phyloP scores from a whole-genome alignment of 2,113 vertebrate genomes.

The Danionella cerebrum region DNA sequence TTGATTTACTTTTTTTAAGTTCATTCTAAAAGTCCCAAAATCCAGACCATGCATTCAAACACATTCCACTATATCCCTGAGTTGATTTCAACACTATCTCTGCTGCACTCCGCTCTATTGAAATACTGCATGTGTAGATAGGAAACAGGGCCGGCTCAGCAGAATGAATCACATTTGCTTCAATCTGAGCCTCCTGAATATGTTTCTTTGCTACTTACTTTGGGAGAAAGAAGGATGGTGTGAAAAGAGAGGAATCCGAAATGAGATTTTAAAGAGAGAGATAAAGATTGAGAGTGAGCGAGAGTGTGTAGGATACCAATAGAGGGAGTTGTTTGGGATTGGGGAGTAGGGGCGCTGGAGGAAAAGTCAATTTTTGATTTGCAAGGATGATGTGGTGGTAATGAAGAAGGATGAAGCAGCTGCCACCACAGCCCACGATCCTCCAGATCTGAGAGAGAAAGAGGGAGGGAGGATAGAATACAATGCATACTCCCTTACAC shows the following conservation, averaged over 20 bases:
- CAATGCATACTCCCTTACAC: constrained; percentile 16
- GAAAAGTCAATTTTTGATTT: constrained; percentile 36
- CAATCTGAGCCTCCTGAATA: constrained; percentile 17
- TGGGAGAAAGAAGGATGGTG: constrained; percentile 21
- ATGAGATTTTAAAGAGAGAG: neutral
- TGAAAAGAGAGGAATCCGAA: constrained; percentile 32
- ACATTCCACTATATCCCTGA: constrained; percentile 16
- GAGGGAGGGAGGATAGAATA: too few species aligned
- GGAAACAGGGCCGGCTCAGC: neutral
- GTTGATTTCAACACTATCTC: constrained; percentile 5
- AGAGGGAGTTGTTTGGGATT: neutral
- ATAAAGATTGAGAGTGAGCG: neutral
- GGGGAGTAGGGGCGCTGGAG: neutral
- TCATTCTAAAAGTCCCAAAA: neutral
- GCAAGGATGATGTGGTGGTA: constrained; percentile 35
- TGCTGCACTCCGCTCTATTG: neutral
- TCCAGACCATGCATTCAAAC: neutral
- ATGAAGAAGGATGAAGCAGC: constrained; percentile 42
- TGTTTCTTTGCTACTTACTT: constrained; percentile 22
- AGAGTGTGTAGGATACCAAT: neutral
- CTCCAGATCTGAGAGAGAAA: constrained; percentile 29
- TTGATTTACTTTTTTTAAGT: too few species aligned
- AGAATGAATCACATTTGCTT: constrained; percentile 28
- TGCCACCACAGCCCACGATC: constrained; percentile 20
- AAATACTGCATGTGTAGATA: neutral